These are phyloP conservation scores for Archivesica marissinica DNA, from an alignment of 1,140 invertebrate genomes.

Conservation along the genomic window DNA sequence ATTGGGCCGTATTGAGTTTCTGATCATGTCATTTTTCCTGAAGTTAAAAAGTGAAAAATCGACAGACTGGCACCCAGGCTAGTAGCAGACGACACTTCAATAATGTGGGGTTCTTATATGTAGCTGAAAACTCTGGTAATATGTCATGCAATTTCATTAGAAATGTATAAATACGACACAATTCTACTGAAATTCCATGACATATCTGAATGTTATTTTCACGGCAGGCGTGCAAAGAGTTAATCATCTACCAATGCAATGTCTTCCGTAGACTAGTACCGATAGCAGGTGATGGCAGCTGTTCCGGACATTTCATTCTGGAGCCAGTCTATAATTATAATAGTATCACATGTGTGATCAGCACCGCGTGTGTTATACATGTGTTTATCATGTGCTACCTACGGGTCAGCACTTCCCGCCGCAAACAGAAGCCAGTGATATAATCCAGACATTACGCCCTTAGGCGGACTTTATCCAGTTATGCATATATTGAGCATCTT, in stretches of 20 bases:
- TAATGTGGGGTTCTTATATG: too few species aligned
- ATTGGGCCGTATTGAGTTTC: too few species aligned
- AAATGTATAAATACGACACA: neutral
- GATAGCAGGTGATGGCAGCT: neutral
- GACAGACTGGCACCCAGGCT: too few species aligned
- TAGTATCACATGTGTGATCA: neutral
- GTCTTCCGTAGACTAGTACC: neutral
- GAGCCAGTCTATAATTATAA: neutral
- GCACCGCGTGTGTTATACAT: slow-evolving; percentile 28
- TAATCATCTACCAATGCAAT: neutral
- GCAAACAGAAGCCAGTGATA: neutral
- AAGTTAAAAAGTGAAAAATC: too few species aligned
- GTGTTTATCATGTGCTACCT: slow-evolving; percentile 33
- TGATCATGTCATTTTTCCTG: too few species aligned
- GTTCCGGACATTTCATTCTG: neutral
- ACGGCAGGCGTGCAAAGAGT: neutral
- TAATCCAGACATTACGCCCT: too few species aligned
- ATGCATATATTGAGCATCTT: too few species aligned
- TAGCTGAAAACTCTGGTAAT: too few species aligned
- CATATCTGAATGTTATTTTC: too few species aligned
- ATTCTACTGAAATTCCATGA: neutral
- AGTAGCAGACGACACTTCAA: too few species aligned
- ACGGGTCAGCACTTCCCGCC: neutral
- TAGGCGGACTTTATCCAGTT: neutral
- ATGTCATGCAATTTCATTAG: too few species aligned